Evolutionary conservation across 2,888 invertebrate genomes (phyloP).

Genomic region (Synanthedon andrenaeformis): DNA sequence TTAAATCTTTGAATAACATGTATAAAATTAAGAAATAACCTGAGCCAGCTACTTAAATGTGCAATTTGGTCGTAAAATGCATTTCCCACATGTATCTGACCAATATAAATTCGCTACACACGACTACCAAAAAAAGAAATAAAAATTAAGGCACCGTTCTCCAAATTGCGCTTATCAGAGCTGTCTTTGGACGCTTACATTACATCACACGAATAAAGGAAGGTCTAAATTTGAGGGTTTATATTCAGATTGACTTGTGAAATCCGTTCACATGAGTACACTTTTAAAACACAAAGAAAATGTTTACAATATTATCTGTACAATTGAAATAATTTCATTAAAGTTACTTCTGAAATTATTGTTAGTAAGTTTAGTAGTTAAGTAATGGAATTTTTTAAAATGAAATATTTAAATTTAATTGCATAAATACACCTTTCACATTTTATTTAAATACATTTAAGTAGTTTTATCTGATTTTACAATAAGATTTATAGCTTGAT

Average conservation of each 20-base stretch:
- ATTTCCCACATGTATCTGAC: slow-evolving; percentile 35
- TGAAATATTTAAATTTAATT: no score
- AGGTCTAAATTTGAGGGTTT: slow-evolving; percentile 31
- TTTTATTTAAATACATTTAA: no score
- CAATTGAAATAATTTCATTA: no score
- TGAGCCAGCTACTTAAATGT: slow-evolving; percentile 15
- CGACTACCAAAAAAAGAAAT: slow-evolving; percentile 26
- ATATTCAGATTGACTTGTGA: slow-evolving; percentile 13
- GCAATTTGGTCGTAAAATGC: slow-evolving; percentile 27
- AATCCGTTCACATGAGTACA: background rate
- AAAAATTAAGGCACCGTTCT: slow-evolving; percentile 25
- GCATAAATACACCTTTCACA: no score
- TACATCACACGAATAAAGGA: slow-evolving; percentile 24
- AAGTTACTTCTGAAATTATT: no score
- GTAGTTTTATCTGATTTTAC: no score
- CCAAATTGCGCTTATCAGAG: slow-evolving; percentile 35
- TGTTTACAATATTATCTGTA: background rate
- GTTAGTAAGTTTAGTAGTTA: no score
- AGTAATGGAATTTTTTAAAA: no score
- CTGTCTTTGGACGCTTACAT: slow-evolving; percentile 9
- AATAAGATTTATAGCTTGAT: no score
- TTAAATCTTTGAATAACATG: no score
- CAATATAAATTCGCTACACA: slow-evolving; percentile 21
- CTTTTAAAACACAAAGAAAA: background rate
- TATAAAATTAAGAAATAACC: background rate